phyloP scores from a whole-genome alignment of 2,888 invertebrate genomes.

The Dichetophora obliterata region DNA sequence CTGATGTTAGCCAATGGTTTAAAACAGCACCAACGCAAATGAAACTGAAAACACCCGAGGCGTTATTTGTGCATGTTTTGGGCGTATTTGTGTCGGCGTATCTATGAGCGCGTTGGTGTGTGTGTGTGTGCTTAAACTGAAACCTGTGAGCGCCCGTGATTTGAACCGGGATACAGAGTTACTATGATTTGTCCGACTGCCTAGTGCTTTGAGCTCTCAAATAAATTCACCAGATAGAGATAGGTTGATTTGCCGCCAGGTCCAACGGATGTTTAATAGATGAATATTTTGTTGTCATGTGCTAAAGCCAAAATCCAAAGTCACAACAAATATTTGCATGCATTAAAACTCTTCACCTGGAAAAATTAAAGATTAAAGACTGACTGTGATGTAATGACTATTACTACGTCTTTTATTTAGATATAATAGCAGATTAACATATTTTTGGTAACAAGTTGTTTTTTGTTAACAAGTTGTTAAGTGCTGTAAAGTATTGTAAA shows the following conservation, averaged over 20 bases:
- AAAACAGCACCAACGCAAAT: conserved; percentile 14
- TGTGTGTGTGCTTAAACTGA: background rate
- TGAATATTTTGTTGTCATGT: background rate
- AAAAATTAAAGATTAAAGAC: too few relatives aligned
- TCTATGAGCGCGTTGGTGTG: background rate
- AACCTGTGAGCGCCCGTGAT: background rate
- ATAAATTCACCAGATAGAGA: background rate
- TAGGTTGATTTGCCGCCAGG: background rate
- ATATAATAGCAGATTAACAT: too few relatives aligned
- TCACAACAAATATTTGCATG: too few relatives aligned
- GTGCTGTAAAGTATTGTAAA: too few relatives aligned
- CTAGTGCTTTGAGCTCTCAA: background rate
- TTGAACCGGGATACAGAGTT: background rate
- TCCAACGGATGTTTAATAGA: background rate
- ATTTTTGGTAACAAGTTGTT: too few relatives aligned
- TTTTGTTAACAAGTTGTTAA: too few relatives aligned
- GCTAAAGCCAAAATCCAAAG: background rate
- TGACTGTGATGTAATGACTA: too few relatives aligned
- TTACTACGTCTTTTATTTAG: too few relatives aligned
- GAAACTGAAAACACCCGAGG: background rate
- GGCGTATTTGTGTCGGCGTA: background rate
- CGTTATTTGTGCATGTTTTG: background rate
- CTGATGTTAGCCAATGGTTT: background rate
- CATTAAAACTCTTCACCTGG: too few relatives aligned
- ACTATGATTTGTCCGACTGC: too few relatives aligned